phyloP scores from a whole-genome alignment of 2,888 invertebrate genomes.

The Lithophane semibrunnea region DNA sequence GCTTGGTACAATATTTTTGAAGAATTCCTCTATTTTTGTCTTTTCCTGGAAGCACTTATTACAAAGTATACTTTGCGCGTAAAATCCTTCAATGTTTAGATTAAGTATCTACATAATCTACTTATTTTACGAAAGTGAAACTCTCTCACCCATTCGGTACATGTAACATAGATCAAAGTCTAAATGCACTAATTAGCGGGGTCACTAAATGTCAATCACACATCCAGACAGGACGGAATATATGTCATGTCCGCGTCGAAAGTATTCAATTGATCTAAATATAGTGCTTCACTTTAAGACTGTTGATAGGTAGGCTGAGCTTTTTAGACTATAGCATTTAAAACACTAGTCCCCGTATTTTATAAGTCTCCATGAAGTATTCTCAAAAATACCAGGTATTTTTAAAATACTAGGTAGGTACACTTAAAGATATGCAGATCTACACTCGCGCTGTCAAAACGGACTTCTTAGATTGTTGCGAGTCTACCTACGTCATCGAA shows the following conservation, averaged over 20 bases:
- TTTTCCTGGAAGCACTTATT: neutral
- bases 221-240: conserved; percentile 47
- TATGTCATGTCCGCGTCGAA: conserved; percentile 49
- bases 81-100: neutral
- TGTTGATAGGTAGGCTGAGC: neutral
- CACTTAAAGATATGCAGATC: too few species aligned
- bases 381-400: too few species aligned
- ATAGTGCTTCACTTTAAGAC: conserved; percentile 13
- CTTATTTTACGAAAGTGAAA: conserved; percentile 9
- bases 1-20: neutral
- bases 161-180: conserved; percentile 47
- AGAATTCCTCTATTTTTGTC: neutral
- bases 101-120: neutral
- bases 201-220: conserved; percentile 61
- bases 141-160: neutral
- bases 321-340: neutral
- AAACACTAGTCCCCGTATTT: neutral
- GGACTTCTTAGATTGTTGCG: too few species aligned
- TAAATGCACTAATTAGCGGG: conserved; percentile 48
- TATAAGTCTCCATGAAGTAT: too few species aligned
- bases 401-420: too few species aligned
- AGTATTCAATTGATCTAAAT: conserved; percentile 41
- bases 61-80: too few species aligned
- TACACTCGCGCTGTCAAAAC: too few species aligned
- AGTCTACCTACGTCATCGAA: too few species aligned